These are phyloP conservation scores for Myotis findleyi DNA, from an alignment of 2,797 vertebrate species.

Conservation along the genomic window DNA sequence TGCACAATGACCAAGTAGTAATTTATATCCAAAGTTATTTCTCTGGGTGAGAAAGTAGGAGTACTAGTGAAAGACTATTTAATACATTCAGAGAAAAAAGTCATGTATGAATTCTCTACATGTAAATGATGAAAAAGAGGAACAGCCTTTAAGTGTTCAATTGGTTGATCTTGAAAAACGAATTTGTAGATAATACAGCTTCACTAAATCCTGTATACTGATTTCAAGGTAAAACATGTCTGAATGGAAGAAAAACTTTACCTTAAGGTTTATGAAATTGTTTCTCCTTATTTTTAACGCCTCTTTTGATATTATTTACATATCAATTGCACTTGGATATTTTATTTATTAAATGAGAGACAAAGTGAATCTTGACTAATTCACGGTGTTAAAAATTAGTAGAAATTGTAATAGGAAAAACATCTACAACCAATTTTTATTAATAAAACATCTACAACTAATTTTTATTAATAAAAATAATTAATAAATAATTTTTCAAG, in stretches of 20 bases:
- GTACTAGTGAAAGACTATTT: constrained; percentile 44
- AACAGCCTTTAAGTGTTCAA: neutral
- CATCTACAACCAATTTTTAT: neutral
- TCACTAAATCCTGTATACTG: constrained; percentile 21
- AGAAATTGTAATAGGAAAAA: constrained; percentile 24
- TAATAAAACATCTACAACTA: too few species aligned
- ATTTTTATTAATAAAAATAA: too few species aligned
- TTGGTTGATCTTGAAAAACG: constrained; percentile 41
- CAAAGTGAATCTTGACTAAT: constrained; percentile 52
- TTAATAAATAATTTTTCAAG: neutral
- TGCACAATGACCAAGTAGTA: neutral
- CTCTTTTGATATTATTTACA: constrained; percentile 24
- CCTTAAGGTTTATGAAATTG: neutral
- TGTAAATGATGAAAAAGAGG: constrained; percentile 37
- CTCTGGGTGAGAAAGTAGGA: neutral
- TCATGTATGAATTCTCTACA: constrained; percentile 29
- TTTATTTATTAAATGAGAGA: constrained; percentile 27
- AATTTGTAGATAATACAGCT: neutral
- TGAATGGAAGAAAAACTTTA: constrained; percentile 34
- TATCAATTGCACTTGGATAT: neutral
- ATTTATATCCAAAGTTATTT: constrained; percentile 48
- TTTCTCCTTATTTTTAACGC: constrained; percentile 38
- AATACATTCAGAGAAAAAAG: neutral
- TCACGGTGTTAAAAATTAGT: constrained; percentile 10
- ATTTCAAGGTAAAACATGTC: constrained; percentile 53